Conservation (phyloP, 2,797 vertebrate species). For the Spinibarbus caldwelli region DNA sequence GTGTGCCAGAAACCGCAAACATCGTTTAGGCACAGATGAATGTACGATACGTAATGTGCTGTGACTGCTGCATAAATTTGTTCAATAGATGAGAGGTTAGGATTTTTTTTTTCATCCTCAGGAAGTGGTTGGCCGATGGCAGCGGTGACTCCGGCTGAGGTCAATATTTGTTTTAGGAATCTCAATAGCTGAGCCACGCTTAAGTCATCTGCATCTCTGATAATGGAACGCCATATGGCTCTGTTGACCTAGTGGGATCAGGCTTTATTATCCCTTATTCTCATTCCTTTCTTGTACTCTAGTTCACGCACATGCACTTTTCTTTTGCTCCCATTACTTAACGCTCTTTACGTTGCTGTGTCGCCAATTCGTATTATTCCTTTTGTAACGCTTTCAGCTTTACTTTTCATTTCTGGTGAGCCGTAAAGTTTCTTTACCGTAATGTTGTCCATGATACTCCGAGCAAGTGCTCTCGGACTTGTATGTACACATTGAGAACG, state of each 20-base stretch:
- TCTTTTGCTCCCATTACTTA: slow-evolving; percentile 6
- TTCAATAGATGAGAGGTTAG: slow-evolving; percentile 21
- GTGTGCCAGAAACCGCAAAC: slow-evolving; percentile 20
- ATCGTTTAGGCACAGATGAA: neutral
- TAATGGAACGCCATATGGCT: slow-evolving; percentile 87
- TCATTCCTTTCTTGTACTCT: slow-evolving; percentile 29
- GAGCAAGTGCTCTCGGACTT: neutral
- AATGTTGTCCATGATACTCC: slow-evolving; percentile 31
- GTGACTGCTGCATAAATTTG: slow-evolving; percentile 13
- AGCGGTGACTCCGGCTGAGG: slow-evolving; percentile 80
- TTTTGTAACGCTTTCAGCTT: neutral
- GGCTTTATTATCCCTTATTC: slow-evolving; percentile 60
- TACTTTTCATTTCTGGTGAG: neutral
- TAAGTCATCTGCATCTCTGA: slow-evolving; percentile 85
- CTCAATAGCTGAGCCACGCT: slow-evolving; percentile 82
- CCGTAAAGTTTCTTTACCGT: neutral
- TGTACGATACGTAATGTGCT: neutral
- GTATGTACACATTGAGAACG: neutral
- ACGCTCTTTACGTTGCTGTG: neutral
- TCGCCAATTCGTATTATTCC: neutral
- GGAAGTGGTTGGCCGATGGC: slow-evolving; percentile 73
- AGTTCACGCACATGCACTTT: slow-evolving; percentile 20
- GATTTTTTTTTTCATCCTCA: slow-evolving; percentile 53
- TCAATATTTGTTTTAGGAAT: slow-evolving; percentile 89
- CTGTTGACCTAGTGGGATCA: slow-evolving; percentile 83